Conservation (phyloP, 2,888 invertebrate genomes). For the Spialia ferax region DNA sequence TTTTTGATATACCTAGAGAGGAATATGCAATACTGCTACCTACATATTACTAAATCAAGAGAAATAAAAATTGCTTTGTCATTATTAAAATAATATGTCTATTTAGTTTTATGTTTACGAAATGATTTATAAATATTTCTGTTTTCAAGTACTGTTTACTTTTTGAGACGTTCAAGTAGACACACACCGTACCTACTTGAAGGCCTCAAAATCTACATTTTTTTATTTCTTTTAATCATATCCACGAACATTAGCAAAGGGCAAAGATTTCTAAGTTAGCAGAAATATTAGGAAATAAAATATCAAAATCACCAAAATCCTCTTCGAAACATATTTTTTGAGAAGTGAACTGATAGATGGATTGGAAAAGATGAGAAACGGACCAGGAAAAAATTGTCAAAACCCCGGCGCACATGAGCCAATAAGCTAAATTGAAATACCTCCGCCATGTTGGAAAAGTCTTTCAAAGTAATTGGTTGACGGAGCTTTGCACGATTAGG, state of each 20-base stretch:
- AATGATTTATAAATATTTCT: no score
- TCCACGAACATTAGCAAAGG: no score
- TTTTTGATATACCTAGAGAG: background rate
- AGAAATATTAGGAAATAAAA: constrained; percentile 19
- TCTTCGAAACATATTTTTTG: constrained; percentile 55
- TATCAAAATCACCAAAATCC: constrained; percentile 31
- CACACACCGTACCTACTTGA: no score
- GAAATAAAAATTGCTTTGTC: no score
- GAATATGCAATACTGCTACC: no score
- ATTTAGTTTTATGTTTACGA: no score
- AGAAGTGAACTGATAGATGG: constrained; percentile 66
- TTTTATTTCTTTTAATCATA: no score
- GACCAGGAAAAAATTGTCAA: constrained; percentile 78
- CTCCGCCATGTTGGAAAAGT: constrained; percentile 69
- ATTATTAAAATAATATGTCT: no score
- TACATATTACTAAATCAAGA: background rate
- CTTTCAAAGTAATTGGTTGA: constrained; percentile 83
- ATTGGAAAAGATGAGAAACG: constrained; percentile 72
- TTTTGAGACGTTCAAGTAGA: no score
- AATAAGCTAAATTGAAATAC: constrained; percentile 84
- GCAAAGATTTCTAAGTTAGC: no score
- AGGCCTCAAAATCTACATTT: no score
- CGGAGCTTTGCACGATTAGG: constrained; percentile 66
- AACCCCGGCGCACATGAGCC: constrained; percentile 78
- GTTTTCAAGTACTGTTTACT: no score